Evolutionary conservation across 2,888 invertebrate genomes (phyloP), one percentile per base, ranked within the genome.

Genomic region (Noctua pronuba): DNA sequence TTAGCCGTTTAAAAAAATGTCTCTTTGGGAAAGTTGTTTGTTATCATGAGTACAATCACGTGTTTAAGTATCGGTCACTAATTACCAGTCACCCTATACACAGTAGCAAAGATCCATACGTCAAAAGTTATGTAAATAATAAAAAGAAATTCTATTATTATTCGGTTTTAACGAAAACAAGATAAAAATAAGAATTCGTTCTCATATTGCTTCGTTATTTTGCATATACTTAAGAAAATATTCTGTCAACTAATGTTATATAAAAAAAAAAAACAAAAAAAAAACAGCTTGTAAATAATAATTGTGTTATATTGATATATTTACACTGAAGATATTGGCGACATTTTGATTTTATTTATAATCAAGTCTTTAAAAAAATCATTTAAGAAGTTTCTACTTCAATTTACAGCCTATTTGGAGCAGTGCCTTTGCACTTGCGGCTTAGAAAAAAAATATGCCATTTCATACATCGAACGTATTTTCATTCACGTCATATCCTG

Each of bases 261-360:
- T 64, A 13, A 44, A 70, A 55, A 83, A 88, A 89, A 88, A 88
- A 77, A 72, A n/a, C n/a, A n/a, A 73, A 65, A 64, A 88, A 88
- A 89, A 88, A 88, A 77, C 84, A 77, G 80, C 41, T 71, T 68
- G 69, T 75, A 66, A 80, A 78, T 76, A 76, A 82, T 81, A 79
- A 81, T 83, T 72, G 78, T 84, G 75, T 86, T 89, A 86, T 88
- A 89, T 89, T 89, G 77, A 89, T 78, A 80, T 88, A 88, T 89
- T 81, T 88, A 88, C 88, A 88, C 76, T 82, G 74, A 84, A 84
- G 65, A 77, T 77, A 80, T 64, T 65, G 76, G 72, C 66, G 82
- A 85, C 85, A 85, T 80, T 60, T 64, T 88, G 88, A 90, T 86
- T 90, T 87, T 87, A 87, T 88, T 80, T 88, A 86, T 88, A 90